Evolutionary conservation across 2,888 invertebrate genomes (phyloP).

Genomic region (Tenthredo scrophulariae): DNA sequence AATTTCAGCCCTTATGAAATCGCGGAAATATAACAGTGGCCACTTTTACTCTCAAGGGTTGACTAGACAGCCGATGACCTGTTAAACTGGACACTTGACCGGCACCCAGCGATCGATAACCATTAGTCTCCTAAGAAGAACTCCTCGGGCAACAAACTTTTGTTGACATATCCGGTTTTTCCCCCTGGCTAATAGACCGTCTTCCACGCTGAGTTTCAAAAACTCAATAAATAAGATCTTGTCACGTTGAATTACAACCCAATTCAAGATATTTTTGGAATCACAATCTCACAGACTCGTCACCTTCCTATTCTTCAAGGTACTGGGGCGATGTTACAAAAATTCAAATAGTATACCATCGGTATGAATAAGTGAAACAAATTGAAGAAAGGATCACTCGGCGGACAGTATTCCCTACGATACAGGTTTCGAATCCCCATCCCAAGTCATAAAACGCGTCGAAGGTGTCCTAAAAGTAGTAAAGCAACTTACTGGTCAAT

Average conservation of each 20-base stretch:
- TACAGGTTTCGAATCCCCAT: conserved; percentile 30
- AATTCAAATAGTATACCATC: neutral
- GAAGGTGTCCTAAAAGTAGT: conserved; percentile 17
- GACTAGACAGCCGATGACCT: conserved; percentile 38
- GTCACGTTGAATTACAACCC: neutral
- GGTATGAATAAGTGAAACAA: neutral
- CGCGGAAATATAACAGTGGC: conserved; percentile 29
- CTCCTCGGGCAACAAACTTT: neutral
- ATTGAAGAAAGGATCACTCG: neutral
- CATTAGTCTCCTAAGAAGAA: conserved; percentile 12
- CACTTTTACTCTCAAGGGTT: conserved; percentile 1
- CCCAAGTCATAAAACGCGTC: neutral
- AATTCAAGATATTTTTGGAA: neutral
- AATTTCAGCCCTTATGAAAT: conserved; percentile 10
- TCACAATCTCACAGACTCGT: neutral
- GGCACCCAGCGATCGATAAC: conserved; percentile 12
- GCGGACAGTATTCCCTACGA: neutral
- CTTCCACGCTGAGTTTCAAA: neutral
- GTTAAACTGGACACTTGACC: conserved; percentile 46
- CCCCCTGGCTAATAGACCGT: neutral
- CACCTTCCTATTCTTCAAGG: neutral
- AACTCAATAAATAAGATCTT: neutral
- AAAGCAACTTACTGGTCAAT: conserved; percentile 29
- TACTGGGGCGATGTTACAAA: neutral
- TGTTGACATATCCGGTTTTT: conserved; percentile 24